phyloP scores from a whole-genome alignment of 23 tunicate species.

The Oikopleura vanhoeffeni region DNA sequence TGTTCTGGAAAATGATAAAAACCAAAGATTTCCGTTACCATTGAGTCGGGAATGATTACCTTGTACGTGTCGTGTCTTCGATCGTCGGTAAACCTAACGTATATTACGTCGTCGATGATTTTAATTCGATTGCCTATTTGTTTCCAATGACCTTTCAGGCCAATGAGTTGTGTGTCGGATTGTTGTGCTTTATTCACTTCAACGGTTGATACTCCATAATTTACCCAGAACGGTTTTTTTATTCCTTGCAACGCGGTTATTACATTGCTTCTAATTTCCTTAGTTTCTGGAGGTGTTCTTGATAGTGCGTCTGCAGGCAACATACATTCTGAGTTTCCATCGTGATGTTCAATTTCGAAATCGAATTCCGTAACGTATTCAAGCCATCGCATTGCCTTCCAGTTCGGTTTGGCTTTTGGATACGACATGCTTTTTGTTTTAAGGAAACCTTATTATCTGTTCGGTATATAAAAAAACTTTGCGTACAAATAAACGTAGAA shows the following conservation, averaged over 20 bases:
- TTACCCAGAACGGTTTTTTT: not conserved
- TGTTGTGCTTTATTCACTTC: not conserved
- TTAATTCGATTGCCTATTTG: not conserved
- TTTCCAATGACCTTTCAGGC: not conserved
- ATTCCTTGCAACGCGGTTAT: too few relatives aligned
- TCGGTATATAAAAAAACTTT: not conserved
- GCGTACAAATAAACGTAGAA: not conserved
- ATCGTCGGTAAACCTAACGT: not conserved
- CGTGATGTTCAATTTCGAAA: not conserved
- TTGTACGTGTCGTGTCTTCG: not conserved
- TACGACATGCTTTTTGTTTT: not conserved
- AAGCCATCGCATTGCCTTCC: not conserved
- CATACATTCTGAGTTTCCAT: not conserved
- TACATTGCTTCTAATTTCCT: too few relatives aligned
- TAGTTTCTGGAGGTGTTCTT: not conserved
- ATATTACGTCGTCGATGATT: not conserved
- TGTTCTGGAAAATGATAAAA: not conserved
- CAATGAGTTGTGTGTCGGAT: not conserved
- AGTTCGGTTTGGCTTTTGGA: not conserved
- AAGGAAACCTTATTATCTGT: not conserved
- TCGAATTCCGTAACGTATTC: not conserved
- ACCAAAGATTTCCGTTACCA: not conserved
- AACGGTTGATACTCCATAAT: not conserved
- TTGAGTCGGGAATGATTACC: not conserved
- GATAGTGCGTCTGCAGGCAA: not conserved